Evolutionary conservation across 2,797 vertebrate species (phyloP).

Genomic region (Phataginus tricuspis): DNA sequence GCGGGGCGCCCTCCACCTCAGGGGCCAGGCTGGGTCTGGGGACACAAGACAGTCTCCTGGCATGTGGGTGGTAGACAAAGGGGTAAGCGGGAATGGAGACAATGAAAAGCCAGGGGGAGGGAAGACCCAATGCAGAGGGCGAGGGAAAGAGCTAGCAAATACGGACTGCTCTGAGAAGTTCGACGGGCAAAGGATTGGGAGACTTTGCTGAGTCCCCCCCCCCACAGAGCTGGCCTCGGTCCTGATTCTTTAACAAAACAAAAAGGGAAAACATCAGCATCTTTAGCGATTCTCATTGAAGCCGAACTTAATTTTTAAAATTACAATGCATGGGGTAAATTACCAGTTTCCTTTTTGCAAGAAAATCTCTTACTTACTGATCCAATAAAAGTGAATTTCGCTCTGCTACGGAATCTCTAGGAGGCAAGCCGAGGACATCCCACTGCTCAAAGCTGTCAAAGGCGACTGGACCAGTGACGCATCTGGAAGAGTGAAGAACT

Average conservation of each 20-base stretch:
- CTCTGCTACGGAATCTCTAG: neutral
- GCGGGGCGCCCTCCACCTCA: neutral
- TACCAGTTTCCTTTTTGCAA: neutral
- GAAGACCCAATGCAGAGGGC: neutral
- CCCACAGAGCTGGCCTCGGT: neutral
- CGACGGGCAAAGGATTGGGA: neutral
- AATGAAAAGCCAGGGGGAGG: neutral
- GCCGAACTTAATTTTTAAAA: constrained; percentile 8
- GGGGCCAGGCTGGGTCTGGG: neutral
- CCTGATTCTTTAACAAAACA: neutral
- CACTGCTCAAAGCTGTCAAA: neutral
- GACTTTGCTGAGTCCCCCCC: neutral
- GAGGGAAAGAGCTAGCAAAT: neutral
- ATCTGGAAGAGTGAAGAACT: neutral
- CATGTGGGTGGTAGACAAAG: neutral
- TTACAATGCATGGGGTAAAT: neutral
- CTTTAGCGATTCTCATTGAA: neutral
- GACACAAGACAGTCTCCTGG: neutral
- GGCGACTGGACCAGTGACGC: neutral
- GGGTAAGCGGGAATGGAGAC: neutral
- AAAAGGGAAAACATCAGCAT: neutral
- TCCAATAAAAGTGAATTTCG: neutral
- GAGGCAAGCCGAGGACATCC: neutral
- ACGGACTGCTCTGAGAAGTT: neutral
- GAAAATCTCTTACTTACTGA: neutral